A percentile compares a stretch with the other conserved stretches of the same genome.
phyloP scores from a whole-genome alignment of 2,888 invertebrate genomes.

The Drosophila anomalipes region DNA sequence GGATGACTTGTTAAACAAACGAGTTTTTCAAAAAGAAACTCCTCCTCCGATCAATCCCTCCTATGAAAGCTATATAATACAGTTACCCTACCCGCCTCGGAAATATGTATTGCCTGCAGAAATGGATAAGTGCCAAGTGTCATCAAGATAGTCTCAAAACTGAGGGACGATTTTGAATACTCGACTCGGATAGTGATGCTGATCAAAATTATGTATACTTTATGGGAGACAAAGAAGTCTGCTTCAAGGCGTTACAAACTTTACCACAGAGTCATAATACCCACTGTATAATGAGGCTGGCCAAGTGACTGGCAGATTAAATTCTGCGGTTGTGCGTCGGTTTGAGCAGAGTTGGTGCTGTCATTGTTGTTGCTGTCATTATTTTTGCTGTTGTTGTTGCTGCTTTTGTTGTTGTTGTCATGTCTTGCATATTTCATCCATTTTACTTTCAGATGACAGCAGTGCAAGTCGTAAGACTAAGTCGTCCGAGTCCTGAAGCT shows the following conservation, averaged over 20 bases:
- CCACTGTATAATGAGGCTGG: background rate
- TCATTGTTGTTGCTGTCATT: conserved; percentile 7
- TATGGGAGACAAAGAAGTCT: background rate
- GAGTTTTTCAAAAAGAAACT: background rate
- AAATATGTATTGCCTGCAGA: background rate
- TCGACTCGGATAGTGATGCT: background rate
- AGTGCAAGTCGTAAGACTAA: conserved; percentile 2
- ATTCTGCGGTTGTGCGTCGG: conserved; percentile 29
- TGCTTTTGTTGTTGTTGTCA: background rate
- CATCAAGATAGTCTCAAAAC: background rate
- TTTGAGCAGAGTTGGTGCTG: background rate
- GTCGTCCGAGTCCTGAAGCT: background rate
- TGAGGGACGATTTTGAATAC: background rate
- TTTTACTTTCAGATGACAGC: conserved; percentile 19
- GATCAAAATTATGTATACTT: background rate
- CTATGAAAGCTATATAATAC: background rate
- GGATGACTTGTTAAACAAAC: background rate
- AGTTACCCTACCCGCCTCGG: background rate
- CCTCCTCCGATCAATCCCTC: background rate
- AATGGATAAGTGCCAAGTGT: background rate
- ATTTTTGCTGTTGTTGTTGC: background rate
- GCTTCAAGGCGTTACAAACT: background rate
- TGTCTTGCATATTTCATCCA: background rate
- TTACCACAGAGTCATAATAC: background rate
- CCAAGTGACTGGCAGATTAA: conserved; percentile 34